Evolutionary conservation across 2,113 vertebrate species (phyloP).

Genomic region (Monopterus albus): DNA sequence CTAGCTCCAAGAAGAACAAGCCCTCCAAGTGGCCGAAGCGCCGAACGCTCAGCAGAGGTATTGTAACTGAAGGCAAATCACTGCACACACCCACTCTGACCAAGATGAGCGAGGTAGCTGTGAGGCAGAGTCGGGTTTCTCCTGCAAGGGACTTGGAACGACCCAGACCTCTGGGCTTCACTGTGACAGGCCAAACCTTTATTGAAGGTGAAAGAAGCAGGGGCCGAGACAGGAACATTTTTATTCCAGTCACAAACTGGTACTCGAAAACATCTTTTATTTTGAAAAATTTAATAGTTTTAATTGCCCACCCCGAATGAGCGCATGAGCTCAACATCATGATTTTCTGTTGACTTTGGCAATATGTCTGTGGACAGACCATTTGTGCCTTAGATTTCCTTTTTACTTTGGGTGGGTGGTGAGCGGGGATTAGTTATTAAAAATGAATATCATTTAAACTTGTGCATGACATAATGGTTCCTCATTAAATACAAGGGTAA

Average conservation of each 20-base stretch:
- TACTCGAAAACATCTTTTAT: neutral
- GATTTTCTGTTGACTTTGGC: neutral
- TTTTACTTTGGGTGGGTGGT: too few species aligned
- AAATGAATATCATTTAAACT: too few species aligned
- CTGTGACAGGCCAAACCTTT: conserved; percentile 70
- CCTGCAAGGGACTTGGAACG: conserved; percentile 58
- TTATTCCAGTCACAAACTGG: neutral
- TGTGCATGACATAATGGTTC: too few species aligned
- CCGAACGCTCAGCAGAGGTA: conserved; percentile 69
- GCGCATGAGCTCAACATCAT: too few species aligned
- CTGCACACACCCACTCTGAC: conserved; percentile 32
- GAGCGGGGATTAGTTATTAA: too few species aligned
- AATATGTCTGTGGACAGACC: too few species aligned
- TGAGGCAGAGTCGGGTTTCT: conserved; percentile 71
- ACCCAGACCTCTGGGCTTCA: conserved; percentile 68
- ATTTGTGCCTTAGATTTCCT: too few species aligned
- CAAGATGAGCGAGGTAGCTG: conserved; percentile 62
- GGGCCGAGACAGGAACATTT: neutral
- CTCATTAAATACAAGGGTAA: too few species aligned
- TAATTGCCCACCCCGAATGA: neutral
- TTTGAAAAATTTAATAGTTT: neutral
- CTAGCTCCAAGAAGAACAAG: conserved; percentile 73
- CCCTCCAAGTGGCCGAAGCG: conserved; percentile 71
- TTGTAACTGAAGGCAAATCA: conserved; percentile 32
- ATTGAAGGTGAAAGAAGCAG: too few species aligned